A percentile compares a stretch with the other conserved stretches of the same genome.
phyloP scores from a whole-genome alignment of 2,888 invertebrate genomes.

The Drosophila rellima region DNA sequence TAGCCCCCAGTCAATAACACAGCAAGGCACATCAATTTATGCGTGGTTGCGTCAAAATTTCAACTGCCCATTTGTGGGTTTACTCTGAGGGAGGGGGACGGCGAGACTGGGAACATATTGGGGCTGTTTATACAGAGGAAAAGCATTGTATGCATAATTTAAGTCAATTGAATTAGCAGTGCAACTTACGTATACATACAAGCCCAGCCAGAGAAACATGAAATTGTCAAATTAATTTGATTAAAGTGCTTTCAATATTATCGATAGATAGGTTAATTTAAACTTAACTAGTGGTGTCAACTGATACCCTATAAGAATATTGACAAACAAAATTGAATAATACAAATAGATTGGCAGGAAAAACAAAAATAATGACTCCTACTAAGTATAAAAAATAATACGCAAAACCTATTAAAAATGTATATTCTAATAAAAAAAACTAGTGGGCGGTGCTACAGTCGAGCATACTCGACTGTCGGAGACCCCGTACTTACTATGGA shows the following conservation, averaged over 20 bases:
- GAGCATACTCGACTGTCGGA: too few relatives aligned
- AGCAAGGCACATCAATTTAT: constrained; percentile 51
- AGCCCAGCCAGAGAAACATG: not conserved
- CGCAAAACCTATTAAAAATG: too few relatives aligned
- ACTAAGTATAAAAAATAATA: too few relatives aligned
- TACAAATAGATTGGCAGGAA: too few relatives aligned
- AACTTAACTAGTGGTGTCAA: not conserved
- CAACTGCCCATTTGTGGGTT: constrained; percentile 28
- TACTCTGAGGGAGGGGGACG: not conserved
- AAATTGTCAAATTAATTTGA: not conserved
- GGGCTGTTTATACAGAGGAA: constrained; percentile 3
- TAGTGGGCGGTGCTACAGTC: too few relatives aligned
- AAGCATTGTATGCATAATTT: constrained; percentile 33
- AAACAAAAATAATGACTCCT: too few relatives aligned
- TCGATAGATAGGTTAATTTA: not conserved
- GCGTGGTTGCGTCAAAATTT: constrained; percentile 50
- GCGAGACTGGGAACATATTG: constrained; percentile 10
- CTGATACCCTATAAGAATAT: not conserved
- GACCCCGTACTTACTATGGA: too few relatives aligned
- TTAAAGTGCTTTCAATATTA: too few relatives aligned
- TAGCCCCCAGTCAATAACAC: constrained; percentile 9
- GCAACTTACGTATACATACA: constrained; percentile 2
- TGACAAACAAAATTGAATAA: too few relatives aligned
- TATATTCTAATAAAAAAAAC: too few relatives aligned
- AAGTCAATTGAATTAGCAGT: constrained; percentile 62